Evolutionary conservation across 2,888 invertebrate species (phyloP).

Genomic region (Drosophila prostipennis): DNA sequence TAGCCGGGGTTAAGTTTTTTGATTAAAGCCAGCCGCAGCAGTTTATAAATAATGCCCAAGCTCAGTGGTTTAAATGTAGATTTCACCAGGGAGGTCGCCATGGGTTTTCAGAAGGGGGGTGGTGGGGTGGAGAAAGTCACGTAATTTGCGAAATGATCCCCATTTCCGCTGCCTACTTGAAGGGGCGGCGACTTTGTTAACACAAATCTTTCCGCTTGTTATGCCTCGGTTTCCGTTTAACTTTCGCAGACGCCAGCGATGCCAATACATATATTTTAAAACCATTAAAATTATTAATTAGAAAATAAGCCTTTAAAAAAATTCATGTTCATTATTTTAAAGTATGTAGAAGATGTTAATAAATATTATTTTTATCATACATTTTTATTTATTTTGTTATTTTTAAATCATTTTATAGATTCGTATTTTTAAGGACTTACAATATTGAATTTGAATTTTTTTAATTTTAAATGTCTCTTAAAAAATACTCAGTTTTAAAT

Average conservation of each 20-base stretch:
- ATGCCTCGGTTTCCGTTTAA: constrained; percentile 69
- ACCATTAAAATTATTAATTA: no score
- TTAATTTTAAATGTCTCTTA: no score
- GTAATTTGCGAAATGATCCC: constrained; percentile 73
- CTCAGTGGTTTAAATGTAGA: constrained; percentile 71
- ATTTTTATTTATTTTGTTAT: no score
- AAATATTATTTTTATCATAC: no score
- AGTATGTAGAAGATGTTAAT: no score
- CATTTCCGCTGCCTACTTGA: constrained; percentile 68
- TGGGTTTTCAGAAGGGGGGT: not conserved
- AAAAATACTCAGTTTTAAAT: no score
- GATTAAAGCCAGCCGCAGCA: constrained; percentile 46
- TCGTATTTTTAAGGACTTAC: no score
- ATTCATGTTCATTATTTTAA: no score
- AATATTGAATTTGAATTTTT: no score
- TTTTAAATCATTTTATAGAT: no score
- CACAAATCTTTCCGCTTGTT: constrained; percentile 80
- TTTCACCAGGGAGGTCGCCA: constrained; percentile 26
- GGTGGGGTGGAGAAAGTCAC: constrained; percentile 52
- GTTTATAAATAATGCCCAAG: constrained; percentile 72
- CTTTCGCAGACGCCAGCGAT: constrained; percentile 49
- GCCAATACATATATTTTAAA: not conserved
- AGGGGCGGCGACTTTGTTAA: constrained; percentile 55
- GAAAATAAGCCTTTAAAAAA: no score
- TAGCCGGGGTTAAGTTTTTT: constrained; percentile 61